Conservation (phyloP, 1,140 invertebrate genomes). For the Cataglyphis hispanica region DNA sequence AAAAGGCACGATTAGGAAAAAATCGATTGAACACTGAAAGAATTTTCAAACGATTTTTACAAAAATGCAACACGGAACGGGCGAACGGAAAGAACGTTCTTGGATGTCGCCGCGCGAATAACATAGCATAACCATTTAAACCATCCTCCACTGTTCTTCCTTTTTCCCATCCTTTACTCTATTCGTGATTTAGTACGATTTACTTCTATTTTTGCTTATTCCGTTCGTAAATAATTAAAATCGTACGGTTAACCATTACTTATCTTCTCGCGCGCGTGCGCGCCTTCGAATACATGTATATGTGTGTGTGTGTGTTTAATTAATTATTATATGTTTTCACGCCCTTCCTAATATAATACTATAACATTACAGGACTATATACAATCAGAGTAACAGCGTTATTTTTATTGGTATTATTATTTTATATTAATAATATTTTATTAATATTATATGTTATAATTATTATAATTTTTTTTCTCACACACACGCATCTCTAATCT, state of each 20-base stretch:
- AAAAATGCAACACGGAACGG: conserved; percentile 25
- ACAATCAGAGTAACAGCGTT: conserved; percentile 82
- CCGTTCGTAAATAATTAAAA: conserved; percentile 37
- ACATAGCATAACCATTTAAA: conserved; percentile 12
- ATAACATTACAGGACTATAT: conserved; percentile 82
- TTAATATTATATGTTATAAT: conserved; percentile 59
- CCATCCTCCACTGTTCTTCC: conserved; percentile 15
- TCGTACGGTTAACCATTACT: conserved; percentile 14
- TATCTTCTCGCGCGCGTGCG: not conserved
- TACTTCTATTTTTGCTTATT: conserved; percentile 20
- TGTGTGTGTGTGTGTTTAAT: conserved; percentile 46
- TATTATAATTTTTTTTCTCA: conserved; percentile 42
- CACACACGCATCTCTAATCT: conserved; percentile 2
- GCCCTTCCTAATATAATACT: conserved; percentile 66
- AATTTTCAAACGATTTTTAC: conserved; percentile 13
- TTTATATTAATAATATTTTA: conserved; percentile 38
- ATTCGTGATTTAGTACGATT: conserved; percentile 10
- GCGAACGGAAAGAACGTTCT: not conserved
- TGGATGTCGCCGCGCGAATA: not conserved
- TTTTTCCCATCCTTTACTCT: conserved; percentile 26
- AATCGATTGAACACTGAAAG: not conserved
- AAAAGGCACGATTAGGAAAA: not conserved
- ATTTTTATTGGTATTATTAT: conserved; percentile 61
- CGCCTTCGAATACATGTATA: not conserved
- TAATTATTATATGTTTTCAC: conserved; percentile 56